These are phyloP conservation scores for Galerucella nymphaeae DNA, from an alignment of 2,888 invertebrate genomes.

Conservation along the genomic window DNA sequence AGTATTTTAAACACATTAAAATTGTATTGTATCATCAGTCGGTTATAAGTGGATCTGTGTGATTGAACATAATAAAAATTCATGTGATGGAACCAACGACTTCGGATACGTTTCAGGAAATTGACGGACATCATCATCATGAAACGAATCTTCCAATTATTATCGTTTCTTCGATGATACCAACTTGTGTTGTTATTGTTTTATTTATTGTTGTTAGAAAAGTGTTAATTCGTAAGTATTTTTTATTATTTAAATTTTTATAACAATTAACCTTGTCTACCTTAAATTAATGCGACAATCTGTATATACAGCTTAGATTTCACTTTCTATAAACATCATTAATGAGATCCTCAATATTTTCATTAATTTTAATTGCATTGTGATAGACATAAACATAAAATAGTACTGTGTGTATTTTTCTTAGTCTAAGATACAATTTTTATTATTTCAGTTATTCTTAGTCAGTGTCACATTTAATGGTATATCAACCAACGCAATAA, in stretches of 20 bases:
- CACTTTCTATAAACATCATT: too few relatives aligned
- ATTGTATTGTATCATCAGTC: not conserved
- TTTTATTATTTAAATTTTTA: not conserved
- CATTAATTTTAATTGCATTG: too few relatives aligned
- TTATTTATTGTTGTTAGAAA: conserved; percentile 3
- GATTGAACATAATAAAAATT: not conserved
- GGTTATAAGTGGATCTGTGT: not conserved
- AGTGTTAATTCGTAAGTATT: conserved; percentile 10
- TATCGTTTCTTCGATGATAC: not conserved
- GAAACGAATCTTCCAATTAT: not conserved
- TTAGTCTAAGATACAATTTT: too few relatives aligned
- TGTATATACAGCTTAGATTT: too few relatives aligned
- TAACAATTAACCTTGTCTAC: too few relatives aligned
- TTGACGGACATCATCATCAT: not conserved
- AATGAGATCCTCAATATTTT: too few relatives aligned
- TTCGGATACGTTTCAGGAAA: not conserved
- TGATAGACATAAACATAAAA: too few relatives aligned
- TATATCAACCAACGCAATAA: too few relatives aligned
- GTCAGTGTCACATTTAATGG: too few relatives aligned
- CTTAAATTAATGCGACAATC: too few relatives aligned
- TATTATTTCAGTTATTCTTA: too few relatives aligned
- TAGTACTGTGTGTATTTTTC: too few relatives aligned
- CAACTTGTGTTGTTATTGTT: conserved; percentile 10
- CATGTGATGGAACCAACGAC: not conserved
- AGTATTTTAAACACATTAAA: not conserved